Base-by-base conservation (phyloP, 2,113 vertebrate species). In the Toxostoma redivivum region DNA sequence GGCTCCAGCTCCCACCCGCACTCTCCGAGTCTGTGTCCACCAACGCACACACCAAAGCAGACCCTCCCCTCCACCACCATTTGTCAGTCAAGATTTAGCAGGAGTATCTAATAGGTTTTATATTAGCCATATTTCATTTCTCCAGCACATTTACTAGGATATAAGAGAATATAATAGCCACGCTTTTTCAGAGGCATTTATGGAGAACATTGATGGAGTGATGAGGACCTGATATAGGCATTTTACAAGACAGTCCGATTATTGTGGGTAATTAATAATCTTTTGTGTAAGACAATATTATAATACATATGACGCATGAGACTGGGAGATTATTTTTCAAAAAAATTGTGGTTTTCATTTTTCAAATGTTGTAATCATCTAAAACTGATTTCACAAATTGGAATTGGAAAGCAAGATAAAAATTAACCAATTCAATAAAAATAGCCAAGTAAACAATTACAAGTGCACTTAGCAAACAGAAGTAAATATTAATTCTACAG, bases 261-360 rank as follows among this genome's bases (percentile, higher is more conserved):
- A 84, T 35, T 93, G 48, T 72, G 37, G 45, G 69, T 35, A 94
- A 93, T 90, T 95, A 95, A 93, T 94, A 94, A 94, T 92, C 56
- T 94, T 94, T 86, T 94, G 71, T 82, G 76, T 78, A 83, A 86
- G 31, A 57, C 37, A 92, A 81, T 81, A 70, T 42, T 84, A 30
- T 42, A 84, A 61, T 31, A 69, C 28, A 64, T 33, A 24, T 62
- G 80, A 70, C 0, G 1, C 28, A 38, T 4, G 17, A 86, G 51
- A 78, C 71, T 27, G 47, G 79, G 44, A 83, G 24, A 60, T 27
- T n/a, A 54, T 40, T 78, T 89, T 40, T 28, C 2, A 1, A 50
- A 35, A 78, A 84, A 53, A 24, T 16, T 0, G 20, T 11, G 28
- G 24, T 61, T 65, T 88, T 40, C 17, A 27, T 84, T 95, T 96